Evolutionary conservation across 2,797 vertebrate genomes (phyloP).

Genomic region (Nasua narica): DNA sequence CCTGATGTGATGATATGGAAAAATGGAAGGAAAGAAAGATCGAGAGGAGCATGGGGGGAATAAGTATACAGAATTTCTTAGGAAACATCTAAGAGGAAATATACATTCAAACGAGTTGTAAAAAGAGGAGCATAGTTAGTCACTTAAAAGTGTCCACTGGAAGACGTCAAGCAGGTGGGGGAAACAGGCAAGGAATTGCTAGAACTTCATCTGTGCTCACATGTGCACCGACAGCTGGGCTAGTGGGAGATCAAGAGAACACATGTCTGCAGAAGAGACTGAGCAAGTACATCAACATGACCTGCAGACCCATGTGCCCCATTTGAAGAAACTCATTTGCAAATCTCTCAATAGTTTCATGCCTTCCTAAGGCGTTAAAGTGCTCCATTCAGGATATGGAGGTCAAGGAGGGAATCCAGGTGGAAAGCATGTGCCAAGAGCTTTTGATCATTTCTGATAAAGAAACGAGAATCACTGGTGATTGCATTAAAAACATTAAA

Average conservation of each 20-base stretch:
- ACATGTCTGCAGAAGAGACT: neutral
- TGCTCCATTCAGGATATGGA: neutral
- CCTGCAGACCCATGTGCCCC: neutral
- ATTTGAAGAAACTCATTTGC: slow-evolving; percentile 59
- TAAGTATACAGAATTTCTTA: neutral
- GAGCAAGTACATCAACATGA: neutral
- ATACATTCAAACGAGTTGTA: neutral
- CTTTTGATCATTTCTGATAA: slow-evolving; percentile 53
- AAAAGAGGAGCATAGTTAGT: neutral
- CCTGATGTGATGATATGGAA: neutral
- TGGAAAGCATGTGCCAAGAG: slow-evolving; percentile 59
- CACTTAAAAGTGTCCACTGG: neutral
- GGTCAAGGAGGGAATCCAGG: slow-evolving; percentile 54
- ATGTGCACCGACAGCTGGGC: slow-evolving; percentile 27
- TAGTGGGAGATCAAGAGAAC: slow-evolving; percentile 58
- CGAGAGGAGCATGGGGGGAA: neutral
- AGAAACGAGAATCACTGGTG: neutral
- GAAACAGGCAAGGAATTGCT: neutral
- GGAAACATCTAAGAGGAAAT: neutral
- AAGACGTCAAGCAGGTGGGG: neutral
- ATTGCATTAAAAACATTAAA: neutral
- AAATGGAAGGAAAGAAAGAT: neutral
- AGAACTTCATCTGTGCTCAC: neutral
- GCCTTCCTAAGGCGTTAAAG: slow-evolving; percentile 55
- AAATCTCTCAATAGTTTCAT: slow-evolving; percentile 48